phyloP scores from a whole-genome alignment of 2,888 invertebrate species.

The Amphimallon solstitiale region DNA sequence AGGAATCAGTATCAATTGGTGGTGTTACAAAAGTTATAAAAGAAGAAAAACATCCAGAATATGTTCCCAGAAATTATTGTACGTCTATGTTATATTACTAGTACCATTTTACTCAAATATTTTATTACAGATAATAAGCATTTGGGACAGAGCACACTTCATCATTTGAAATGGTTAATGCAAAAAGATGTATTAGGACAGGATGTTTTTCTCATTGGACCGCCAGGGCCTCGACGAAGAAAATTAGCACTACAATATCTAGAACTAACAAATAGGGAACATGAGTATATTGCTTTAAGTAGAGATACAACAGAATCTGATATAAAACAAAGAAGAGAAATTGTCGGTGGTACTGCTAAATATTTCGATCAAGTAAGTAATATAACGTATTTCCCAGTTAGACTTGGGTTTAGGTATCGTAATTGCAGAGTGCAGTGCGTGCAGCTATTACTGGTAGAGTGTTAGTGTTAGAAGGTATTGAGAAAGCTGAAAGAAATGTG shows the following conservation, averaged over 20 bases:
- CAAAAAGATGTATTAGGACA: conserved; percentile 94
- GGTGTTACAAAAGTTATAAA: conserved; percentile 75
- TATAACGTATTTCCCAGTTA: conserved; percentile 6
- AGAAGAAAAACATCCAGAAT: conserved; percentile 75
- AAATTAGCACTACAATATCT: conserved; percentile 88
- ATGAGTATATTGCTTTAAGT: conserved; percentile 93
- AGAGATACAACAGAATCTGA: conserved; percentile 98
- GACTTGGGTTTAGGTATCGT: conserved; percentile 15
- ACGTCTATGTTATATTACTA: conserved; percentile 62
- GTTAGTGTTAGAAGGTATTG: conserved; percentile 93
- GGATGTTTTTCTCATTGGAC: conserved; percentile 94
- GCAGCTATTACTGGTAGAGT: conserved; percentile 91
- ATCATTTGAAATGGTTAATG: conserved; percentile 94
- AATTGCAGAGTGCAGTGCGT: conserved; percentile 84
- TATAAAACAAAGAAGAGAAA: conserved; percentile 94
- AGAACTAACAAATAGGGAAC: conserved; percentile 88
- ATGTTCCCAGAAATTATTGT: conserved; percentile 88
- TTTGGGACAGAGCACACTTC: conserved; percentile 77
- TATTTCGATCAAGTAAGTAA: conserved; percentile 88
- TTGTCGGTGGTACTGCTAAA: conserved; percentile 84
- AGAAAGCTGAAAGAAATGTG: conserved; percentile 97
- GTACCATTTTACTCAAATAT: conserved; percentile 9
- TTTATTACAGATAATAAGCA: conserved; percentile 66
- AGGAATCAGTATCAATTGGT: conserved; percentile 76
- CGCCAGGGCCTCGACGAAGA: conserved; percentile 86